phyloP scores from a whole-genome alignment of 2,888 invertebrate genomes.

The Chalcis sispes region DNA sequence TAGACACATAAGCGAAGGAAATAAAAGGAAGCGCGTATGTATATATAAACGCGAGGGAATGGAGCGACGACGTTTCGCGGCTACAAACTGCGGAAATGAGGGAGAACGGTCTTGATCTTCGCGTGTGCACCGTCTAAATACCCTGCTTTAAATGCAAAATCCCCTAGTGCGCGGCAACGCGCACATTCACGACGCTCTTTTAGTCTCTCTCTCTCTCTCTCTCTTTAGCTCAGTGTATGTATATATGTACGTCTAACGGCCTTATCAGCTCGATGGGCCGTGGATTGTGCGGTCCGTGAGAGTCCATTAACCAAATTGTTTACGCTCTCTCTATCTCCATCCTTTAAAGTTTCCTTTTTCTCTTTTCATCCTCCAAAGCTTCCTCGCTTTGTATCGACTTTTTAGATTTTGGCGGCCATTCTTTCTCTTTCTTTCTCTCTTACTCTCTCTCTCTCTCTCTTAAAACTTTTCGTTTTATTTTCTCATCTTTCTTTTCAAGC shows the following conservation, averaged over 20 bases:
- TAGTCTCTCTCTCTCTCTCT: too few species aligned
- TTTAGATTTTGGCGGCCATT: neutral
- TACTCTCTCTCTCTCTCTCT: neutral
- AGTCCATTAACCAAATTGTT: conserved; percentile 66
- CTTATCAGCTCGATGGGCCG: conserved; percentile 63
- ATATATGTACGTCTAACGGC: conserved; percentile 58
- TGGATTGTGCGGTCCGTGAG: conserved; percentile 42
- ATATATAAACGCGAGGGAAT: too few species aligned
- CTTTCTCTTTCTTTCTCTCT: neutral
- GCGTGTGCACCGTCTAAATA: conserved; percentile 60
- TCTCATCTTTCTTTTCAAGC: too few species aligned
- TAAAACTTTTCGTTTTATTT: neutral
- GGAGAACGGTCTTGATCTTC: conserved; percentile 51
- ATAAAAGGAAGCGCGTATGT: too few species aligned
- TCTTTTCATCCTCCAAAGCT: neutral
- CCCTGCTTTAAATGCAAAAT: conserved; percentile 69
- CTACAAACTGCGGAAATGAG: neutral
- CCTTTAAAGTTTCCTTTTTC: too few species aligned
- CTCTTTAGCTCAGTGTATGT: too few species aligned
- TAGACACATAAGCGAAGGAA: too few species aligned
- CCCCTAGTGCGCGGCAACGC: conserved; percentile 45
- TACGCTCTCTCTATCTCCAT: conserved; percentile 41
- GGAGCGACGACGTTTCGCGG: too few species aligned
- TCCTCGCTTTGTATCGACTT: neutral
- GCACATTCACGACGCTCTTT: too few species aligned